Conservation (phyloP, 2,113 vertebrate species). For the Poicephalus gulielmi region DNA sequence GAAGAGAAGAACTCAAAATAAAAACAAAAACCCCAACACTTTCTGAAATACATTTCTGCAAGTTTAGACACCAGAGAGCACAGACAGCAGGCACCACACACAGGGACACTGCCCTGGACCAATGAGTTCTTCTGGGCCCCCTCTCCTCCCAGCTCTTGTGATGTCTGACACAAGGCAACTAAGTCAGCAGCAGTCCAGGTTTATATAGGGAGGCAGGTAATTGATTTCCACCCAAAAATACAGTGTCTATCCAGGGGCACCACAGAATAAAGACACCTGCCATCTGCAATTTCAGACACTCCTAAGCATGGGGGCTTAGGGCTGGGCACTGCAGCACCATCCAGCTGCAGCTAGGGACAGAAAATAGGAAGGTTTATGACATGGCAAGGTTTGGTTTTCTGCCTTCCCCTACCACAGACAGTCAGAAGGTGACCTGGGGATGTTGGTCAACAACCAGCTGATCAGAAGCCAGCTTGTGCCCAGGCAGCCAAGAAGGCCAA, state of each 20-base stretch:
- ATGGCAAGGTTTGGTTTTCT: not conserved
- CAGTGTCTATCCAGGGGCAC: not conserved
- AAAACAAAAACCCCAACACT: rapidly evolving
- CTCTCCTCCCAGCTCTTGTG: rapidly evolving
- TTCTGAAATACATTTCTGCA: not conserved
- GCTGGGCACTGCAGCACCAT: not conserved
- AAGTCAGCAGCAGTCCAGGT: not conserved
- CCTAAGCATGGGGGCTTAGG: not conserved
- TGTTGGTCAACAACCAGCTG: not conserved
- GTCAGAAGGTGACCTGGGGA: not conserved
- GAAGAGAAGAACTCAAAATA: not conserved
- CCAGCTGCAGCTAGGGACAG: not conserved
- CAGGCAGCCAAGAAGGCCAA: not conserved
- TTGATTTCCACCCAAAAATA: not conserved
- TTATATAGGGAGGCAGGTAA: not conserved
- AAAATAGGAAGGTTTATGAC: not conserved
- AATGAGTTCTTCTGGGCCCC: not conserved
- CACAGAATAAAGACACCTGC: not conserved
- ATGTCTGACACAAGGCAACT: not conserved
- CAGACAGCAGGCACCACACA: not conserved
- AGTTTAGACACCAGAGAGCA: not conserved
- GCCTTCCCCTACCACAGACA: not conserved
- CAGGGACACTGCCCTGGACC: not conserved
- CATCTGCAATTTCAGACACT: not conserved
- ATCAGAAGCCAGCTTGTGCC: not conserved